Evolutionary conservation across 2,888 invertebrate genomes (phyloP).

Genomic region (Acanthosoma haemorrhoidale): DNA sequence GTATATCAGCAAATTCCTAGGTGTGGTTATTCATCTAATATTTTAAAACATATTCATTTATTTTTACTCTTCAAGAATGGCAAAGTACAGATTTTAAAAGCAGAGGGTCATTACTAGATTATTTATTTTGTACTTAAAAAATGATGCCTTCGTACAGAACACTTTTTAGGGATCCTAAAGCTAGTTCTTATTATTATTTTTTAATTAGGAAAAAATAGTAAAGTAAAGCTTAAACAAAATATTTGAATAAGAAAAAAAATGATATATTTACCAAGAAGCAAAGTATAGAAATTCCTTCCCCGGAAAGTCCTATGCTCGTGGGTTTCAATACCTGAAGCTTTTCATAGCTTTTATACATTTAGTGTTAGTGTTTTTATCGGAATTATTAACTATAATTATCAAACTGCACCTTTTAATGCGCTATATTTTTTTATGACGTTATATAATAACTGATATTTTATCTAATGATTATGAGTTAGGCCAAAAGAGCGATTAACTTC

Average conservation of each 20-base stretch:
- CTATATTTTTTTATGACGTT: constrained; percentile 26
- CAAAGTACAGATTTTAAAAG: no score
- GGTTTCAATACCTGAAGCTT: constrained; percentile 6
- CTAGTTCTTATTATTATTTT: not conserved
- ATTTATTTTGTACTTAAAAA: constrained; percentile 23
- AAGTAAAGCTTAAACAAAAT: not conserved
- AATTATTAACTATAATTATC: not conserved
- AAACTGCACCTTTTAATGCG: constrained; percentile 27
- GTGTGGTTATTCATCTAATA: no score
- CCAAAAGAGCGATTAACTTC: not conserved
- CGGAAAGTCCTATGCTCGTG: not conserved
- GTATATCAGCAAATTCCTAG: no score
- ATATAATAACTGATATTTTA: not conserved
- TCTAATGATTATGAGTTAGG: not conserved
- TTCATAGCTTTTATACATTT: constrained; percentile 22
- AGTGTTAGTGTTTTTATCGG: not conserved
- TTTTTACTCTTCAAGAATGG: no score
- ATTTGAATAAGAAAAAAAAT: not conserved
- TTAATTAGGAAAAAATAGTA: not conserved
- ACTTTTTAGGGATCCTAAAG: constrained; percentile 19
- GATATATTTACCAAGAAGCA: not conserved
- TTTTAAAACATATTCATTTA: no score
- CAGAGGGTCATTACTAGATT: not conserved
- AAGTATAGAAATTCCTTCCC: not conserved
- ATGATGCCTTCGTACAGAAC: constrained; percentile 12